These are phyloP conservation scores for Characodon lateralis DNA, from an alignment of 2,797 vertebrate species.

Conservation along the genomic window DNA sequence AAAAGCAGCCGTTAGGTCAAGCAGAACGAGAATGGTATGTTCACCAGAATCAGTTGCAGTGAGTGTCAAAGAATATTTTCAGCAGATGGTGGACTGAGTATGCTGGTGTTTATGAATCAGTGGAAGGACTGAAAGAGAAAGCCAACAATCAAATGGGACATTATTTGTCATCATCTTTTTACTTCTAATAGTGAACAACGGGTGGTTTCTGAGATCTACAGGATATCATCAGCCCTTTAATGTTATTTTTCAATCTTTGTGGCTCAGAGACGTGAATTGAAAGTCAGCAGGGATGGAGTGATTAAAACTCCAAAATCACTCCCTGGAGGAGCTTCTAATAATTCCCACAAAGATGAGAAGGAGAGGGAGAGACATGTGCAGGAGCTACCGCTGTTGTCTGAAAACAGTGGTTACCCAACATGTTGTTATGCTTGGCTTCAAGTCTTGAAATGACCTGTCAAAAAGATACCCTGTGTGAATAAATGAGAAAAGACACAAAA, in stretches of 20 bases:
- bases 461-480: neutral
- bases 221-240: neutral
- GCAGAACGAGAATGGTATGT: no score
- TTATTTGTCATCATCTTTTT: slow-evolving; percentile 17
- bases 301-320: slow-evolving; percentile 16
- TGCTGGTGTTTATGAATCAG: neutral
- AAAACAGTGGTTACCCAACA: neutral
- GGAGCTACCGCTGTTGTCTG: neutral
- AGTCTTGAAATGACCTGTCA: neutral
- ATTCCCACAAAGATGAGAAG: slow-evolving; percentile 11
- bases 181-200: slow-evolving; percentile 5
- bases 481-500: neutral
- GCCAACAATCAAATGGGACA: neutral
- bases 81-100: neutral
- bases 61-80: neutral
- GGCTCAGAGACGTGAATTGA: slow-evolving; percentile 1
- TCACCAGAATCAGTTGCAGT: no score
- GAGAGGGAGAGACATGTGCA: neutral
- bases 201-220: neutral
- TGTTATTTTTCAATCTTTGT: slow-evolving; percentile 6
- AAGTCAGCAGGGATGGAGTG: slow-evolving; percentile 1
- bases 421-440: neutral
- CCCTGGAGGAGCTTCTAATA: slow-evolving; percentile 5
- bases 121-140: slow-evolving; percentile 3
- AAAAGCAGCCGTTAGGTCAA: no score